Evolutionary conservation across 2,113 vertebrate species (phyloP).

Genomic region (Nothocercus julius): DNA sequence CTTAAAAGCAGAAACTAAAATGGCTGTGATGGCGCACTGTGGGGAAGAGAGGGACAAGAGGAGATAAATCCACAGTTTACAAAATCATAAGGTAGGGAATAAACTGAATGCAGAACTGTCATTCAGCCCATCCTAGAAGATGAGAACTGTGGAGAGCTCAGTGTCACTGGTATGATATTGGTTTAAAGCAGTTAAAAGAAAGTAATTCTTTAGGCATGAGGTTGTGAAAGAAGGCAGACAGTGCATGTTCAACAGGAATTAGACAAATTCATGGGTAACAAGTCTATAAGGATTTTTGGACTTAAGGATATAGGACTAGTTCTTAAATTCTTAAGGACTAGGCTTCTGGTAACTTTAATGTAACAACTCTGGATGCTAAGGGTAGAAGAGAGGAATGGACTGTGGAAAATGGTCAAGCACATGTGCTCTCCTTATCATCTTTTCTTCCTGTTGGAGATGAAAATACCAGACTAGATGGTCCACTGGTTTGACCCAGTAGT

Average conservation of each 20-base stretch:
- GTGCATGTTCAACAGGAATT: neutral
- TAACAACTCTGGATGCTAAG: neutral
- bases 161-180: neutral
- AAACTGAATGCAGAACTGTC: neutral
- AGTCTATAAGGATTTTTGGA: neutral
- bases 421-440: neutral
- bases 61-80: neutral
- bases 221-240: neutral
- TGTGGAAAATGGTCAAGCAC: neutral
- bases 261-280: neutral
- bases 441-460: neutral
- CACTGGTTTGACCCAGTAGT: slow-evolving; percentile 13
- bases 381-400: neutral
- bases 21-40: neutral
- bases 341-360: neutral
- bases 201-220: neutral
- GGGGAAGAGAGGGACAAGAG: neutral
- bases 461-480: neutral
- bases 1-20: neutral
- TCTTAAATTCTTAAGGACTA: neutral
- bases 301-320: neutral
- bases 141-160: neutral
- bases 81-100: neutral
- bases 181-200: slow-evolving; percentile 15
- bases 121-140: neutral